A percentile compares a stretch with the other conserved stretches of the same genome.
Conservation (phyloP, 1,140 invertebrate species). For the Diuraphis noxia region DNA sequence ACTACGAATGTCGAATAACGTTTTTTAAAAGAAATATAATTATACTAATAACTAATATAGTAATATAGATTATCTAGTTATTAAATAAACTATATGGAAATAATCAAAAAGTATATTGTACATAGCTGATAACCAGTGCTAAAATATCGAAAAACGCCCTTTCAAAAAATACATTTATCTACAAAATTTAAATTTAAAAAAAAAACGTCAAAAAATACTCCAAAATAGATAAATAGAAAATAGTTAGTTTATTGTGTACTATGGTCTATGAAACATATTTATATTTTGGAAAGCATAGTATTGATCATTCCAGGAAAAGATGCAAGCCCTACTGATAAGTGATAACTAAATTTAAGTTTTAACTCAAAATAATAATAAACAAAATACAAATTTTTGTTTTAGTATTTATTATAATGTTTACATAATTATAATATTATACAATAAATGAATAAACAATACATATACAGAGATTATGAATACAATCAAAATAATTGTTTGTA, state of each 20-base stretch:
- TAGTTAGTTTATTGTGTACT: too few species aligned
- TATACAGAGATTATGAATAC: constrained; percentile 2
- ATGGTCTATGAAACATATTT: too few species aligned
- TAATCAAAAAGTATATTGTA: neutral
- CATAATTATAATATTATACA: neutral
- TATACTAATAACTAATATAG: neutral
- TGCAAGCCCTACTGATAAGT: too few species aligned
- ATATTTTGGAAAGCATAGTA: too few species aligned
- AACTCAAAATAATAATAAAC: neutral
- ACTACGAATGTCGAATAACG: neutral
- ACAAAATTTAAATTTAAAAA: too few species aligned
- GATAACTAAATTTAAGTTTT: too few species aligned
- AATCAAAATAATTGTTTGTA: neutral
- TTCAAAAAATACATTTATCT: too few species aligned
- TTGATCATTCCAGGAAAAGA: too few species aligned
- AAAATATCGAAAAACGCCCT: too few species aligned
- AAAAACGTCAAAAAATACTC: too few species aligned
- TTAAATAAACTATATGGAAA: neutral
- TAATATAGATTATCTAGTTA: neutral
- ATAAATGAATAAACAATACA: neutral
- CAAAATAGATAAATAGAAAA: too few species aligned
- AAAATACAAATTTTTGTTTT: neutral
- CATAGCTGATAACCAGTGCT: neutral
- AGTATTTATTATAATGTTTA: neutral
- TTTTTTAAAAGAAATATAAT: neutral